Evolutionary conservation across 2,888 invertebrate genomes (phyloP).

Genomic region (Drosophila siamana): DNA sequence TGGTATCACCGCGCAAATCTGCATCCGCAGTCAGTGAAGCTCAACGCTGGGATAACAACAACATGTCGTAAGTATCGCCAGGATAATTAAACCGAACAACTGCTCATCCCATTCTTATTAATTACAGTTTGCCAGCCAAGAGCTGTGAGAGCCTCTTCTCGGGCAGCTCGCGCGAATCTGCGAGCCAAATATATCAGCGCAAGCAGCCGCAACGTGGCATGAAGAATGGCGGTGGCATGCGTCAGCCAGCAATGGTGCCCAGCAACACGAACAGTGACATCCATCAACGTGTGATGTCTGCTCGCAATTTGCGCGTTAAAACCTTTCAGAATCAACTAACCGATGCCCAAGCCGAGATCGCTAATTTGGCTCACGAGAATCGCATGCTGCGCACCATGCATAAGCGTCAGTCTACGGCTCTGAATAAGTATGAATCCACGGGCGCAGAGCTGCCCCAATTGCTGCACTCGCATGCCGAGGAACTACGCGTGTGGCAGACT

Average conservation of each 20-base stretch:
- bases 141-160: conserved; percentile 86
- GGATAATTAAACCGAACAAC: neutral
- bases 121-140: conserved; percentile 81
- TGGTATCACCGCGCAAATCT: conserved; percentile 79
- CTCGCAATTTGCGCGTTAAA: conserved; percentile 90
- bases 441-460: conserved; percentile 91
- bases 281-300: conserved; percentile 90
- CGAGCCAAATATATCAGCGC: conserved; percentile 77
- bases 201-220: conserved; percentile 62
- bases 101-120: neutral
- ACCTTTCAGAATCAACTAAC: conserved; percentile 92
- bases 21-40: conserved; percentile 83
- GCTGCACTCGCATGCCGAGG: conserved; percentile 91
- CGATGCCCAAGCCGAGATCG: conserved; percentile 92
- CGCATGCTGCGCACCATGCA: conserved; percentile 90
- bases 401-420: conserved; percentile 92
- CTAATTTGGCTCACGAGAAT: conserved; percentile 91
- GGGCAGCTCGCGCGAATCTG: conserved; percentile 84
- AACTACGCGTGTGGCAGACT: conserved; percentile 89
- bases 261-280: conserved; percentile 84
- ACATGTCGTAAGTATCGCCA: conserved; percentile 79
- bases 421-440: conserved; percentile 91
- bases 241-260: conserved; percentile 75
- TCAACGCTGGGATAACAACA: conserved; percentile 46
- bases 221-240: conserved; percentile 41